Base-by-base conservation (phyloP, 2,888 invertebrate genomes). In the Philereme vetulata region DNA sequence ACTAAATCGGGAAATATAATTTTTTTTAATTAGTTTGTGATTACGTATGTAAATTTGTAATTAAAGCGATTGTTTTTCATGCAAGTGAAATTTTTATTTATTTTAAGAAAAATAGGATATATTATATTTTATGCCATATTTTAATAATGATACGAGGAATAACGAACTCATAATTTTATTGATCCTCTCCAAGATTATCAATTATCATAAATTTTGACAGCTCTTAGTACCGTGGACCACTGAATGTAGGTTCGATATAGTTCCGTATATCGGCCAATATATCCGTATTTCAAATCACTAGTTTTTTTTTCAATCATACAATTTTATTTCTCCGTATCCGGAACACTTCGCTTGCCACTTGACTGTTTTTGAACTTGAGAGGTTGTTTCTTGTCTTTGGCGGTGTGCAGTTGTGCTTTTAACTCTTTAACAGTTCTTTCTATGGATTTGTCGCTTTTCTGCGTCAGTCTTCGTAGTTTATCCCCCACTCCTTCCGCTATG, bases 301-400 rank as follows among this genome's bases (percentile, higher is more conserved):
- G 49, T 40, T 48, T 55, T n/a, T n/a, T n/a, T n/a, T n/a, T 45
- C 57, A 54, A 44, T 87, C 85, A 91, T 64, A 88, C 72, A 59
- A 90, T 78, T 69, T 91, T 92, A 59, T 88, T 76, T 66, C 89
- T 78, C 56, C 80, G 77, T 88, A 91, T 90, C 70, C 90, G 80
- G 38, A 75, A 81, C 69, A 93, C 88, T 74, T 93, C 86, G 64
- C 82, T 90, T 8, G 88, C 90, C 0, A 93, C 78, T 51, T 83
- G 82, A 55, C 77, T 85, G 71, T 93, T 93, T 73, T 93, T 93
- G 68, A 85, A 93, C 67, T 86, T 87, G 5, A 90, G 60, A 40
- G 58, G 56, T 35, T 68, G 66, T 45, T 68, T 82, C 51, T 77
- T 79, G n/a, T 74, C 72, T 54, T 76, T 72, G 46, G 58, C 67